Percentiles rank a stretch among this genome's conserved stretches.
Conservation (phyloP, 2,113 vertebrate genomes). For the Brachyhypopomus gauderio region DNA sequence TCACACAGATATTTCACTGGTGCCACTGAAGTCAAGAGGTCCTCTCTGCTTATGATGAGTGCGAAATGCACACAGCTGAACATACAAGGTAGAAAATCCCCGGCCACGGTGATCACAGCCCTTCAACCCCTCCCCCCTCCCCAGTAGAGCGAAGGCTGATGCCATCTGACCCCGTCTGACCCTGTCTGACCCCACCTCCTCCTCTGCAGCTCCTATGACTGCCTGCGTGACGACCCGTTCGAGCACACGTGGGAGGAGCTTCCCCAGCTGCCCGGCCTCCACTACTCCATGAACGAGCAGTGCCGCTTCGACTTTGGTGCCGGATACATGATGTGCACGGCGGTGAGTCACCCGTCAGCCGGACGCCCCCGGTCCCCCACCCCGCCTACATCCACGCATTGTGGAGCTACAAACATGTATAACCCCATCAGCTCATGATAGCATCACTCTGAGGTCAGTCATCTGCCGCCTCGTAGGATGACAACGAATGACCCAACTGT, state of each 20-base stretch:
- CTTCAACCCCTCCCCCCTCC: too few species aligned
- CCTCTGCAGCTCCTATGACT: conserved; percentile 86
- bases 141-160: background rate
- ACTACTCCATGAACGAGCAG: conserved; percentile 97
- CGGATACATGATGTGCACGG: conserved; percentile 92
- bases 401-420: conserved; percentile 54
- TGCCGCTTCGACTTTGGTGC: conserved; percentile 93
- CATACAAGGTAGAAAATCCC: too few species aligned
- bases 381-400: conserved; percentile 44
- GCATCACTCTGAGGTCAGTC: conserved; percentile 40
- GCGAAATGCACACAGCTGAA: too few species aligned
- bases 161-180: background rate
- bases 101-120: too few species aligned
- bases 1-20: too few species aligned
- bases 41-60: too few species aligned
- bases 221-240: conserved; percentile 94
- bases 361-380: background rate
- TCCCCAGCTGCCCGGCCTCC: conserved; percentile 89
- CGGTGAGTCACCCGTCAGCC: conserved; percentile 66
- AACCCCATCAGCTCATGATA: conserved; percentile 48
- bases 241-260: conserved; percentile 88
- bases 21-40: too few species aligned
- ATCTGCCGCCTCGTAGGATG: conserved; percentile 13
- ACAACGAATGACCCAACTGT: conserved; percentile 29
- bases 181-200: background rate